Conservation (phyloP, 2,797 vertebrate species). For the Pelodytes ibericus region DNA sequence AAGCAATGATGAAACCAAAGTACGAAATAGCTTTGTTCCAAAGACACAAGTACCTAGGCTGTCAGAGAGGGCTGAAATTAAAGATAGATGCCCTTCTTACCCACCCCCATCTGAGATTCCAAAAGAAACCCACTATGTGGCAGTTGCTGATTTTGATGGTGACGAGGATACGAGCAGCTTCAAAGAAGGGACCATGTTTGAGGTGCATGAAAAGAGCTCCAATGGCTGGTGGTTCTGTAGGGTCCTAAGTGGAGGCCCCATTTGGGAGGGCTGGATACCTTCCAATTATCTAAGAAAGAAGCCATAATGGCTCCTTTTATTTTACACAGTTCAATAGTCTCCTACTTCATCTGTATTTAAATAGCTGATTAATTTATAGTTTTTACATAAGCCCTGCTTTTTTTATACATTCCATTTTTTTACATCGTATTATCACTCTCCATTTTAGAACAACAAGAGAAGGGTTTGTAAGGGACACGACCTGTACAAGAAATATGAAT, state of each 20-base stretch:
- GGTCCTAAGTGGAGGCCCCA: slow-evolving; percentile 78
- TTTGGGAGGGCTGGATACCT: slow-evolving; percentile 96
- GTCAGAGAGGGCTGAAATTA: slow-evolving; percentile 75
- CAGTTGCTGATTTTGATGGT: slow-evolving; percentile 93
- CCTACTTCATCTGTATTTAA: slow-evolving; percentile 73
- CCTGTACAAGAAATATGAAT: not conserved
- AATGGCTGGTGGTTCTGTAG: slow-evolving; percentile 99
- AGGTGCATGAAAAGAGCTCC: slow-evolving; percentile 90
- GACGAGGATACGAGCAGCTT: slow-evolving; percentile 91
- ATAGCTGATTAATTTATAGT: slow-evolving; percentile 76
- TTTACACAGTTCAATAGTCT: slow-evolving; percentile 36
- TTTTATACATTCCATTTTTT: slow-evolving; percentile 56
- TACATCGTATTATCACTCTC: not conserved
- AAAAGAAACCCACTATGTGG: slow-evolving; percentile 87
- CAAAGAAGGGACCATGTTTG: slow-evolving; percentile 92
- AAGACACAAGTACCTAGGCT: slow-evolving; percentile 75
- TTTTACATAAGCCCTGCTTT: slow-evolving; percentile 63
- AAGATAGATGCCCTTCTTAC: slow-evolving; percentile 62
- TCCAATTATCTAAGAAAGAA: slow-evolving; percentile 97
- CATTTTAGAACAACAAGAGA: slow-evolving; percentile 5
- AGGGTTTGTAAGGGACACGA: slow-evolving; percentile 5
- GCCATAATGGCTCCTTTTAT: slow-evolving; percentile 72
- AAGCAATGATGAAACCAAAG: slow-evolving; percentile 72
- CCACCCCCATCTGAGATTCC: slow-evolving; percentile 46
- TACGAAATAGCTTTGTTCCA: slow-evolving; percentile 73